Percentiles rank a stretch among this genome's conserved stretches.
These are phyloP conservation scores for Chloebia gouldiae DNA, from an alignment of 2,113 vertebrate species.

Conservation along the genomic window DNA sequence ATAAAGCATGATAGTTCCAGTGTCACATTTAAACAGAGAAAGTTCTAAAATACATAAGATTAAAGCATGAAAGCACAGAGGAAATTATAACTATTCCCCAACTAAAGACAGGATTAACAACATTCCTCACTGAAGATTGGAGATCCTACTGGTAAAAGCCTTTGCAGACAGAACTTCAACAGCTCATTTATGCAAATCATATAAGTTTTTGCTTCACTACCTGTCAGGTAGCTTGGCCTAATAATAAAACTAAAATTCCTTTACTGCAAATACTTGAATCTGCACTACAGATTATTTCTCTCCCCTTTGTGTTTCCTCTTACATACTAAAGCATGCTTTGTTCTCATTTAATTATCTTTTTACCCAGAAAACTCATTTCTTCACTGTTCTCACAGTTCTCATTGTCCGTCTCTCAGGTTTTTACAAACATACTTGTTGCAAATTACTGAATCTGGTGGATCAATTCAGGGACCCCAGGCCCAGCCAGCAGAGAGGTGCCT, in stretches of 20 bases:
- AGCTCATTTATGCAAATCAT: not conserved
- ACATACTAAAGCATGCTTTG: fast-evolving
- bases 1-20: not conserved
- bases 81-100: not conserved
- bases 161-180: not conserved
- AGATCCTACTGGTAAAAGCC: not conserved
- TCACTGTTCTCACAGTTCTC: not conserved
- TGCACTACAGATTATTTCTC: not conserved
- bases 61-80: not conserved
- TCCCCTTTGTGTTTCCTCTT: not conserved
- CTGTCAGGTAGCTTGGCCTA: not conserved
- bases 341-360: not conserved
- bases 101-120: not conserved
- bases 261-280: not conserved
- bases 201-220: not conserved
- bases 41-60: not conserved
- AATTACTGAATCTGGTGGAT: not conserved
- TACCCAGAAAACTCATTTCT: not conserved
- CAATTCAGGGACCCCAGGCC: not conserved
- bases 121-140: not conserved
- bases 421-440: not conserved
- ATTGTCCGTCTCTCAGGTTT: not conserved
- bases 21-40: not conserved
- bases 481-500: not conserved
- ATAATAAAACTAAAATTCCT: not conserved